Percentiles rank a stretch among this genome's conserved stretches.
Evolutionary conservation across 2,888 invertebrate species (phyloP).

Genomic region (Pristionchus entomophagus): DNA sequence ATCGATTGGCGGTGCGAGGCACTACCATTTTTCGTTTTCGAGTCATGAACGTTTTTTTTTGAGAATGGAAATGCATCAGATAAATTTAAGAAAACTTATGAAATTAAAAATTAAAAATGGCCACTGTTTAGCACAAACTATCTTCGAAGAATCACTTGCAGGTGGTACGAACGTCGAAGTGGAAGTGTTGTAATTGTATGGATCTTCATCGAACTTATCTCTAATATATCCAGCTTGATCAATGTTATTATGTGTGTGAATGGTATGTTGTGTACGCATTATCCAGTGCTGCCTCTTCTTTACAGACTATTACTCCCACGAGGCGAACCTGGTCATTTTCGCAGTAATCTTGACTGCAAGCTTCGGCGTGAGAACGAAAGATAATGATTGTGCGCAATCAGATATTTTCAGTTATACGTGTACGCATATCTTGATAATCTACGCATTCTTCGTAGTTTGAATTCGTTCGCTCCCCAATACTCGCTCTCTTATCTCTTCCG

Average conservation of each 20-base stretch:
- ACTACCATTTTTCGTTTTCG: too few species aligned
- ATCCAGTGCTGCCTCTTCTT: neutral
- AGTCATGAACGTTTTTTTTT: too few species aligned
- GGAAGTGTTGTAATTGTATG: neutral
- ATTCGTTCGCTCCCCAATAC: neutral
- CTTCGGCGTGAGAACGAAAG: neutral
- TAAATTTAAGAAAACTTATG: too few species aligned
- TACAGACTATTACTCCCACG: neutral
- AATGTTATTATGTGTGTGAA: neutral
- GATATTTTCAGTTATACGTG: neutral
- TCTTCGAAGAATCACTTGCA: neutral
- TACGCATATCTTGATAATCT: neutral
- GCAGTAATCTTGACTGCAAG: neutral
- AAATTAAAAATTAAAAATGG: too few species aligned
- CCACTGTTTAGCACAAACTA: too few species aligned
- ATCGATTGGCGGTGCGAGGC: too few species aligned
- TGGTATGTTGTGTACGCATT: neutral
- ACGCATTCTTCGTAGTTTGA: neutral
- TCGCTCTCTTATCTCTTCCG: neutral
- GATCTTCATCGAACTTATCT: neutral
- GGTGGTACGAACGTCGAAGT: neutral
- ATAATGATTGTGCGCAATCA: neutral
- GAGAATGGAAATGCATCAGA: too few species aligned
- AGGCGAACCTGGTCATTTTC: neutral
- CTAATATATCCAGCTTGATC: neutral